Base-by-base conservation (phyloP, 2,113 vertebrate species). In the Toxostoma redivivum region DNA sequence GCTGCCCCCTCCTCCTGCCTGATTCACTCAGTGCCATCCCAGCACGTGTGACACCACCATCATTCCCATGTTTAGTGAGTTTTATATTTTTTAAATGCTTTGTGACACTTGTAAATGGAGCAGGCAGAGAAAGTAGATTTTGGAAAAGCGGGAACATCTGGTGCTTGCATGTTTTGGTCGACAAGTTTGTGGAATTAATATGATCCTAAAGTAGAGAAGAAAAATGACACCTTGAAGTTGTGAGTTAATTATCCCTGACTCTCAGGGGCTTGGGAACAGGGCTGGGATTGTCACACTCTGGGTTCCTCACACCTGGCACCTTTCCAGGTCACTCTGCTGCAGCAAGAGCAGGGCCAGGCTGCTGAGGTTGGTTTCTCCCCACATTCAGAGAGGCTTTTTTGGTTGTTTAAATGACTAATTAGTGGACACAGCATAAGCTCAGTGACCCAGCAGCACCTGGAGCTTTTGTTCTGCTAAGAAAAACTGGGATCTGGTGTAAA, bases 21-120 rank as follows among this genome's bases (percentile, higher is more conserved):
- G 56, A 30, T 78, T 45, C 77, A 58, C 22, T 65, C 81, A 25
- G 35, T 84, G 60, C 90, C 37, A 2, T 67, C 23, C 1, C 37
- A 60, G 19, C 20, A 21, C 9, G 3, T 90, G 83, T 90, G 80
- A 71, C 82, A 86, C 66, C 76, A 15, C 53, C 79, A 81, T 78
- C 64, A 16, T 67, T 90, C 61, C 69, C 31, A 8, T 33, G 53
- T 42, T 96, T 56, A 94, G 88, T 51, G 76, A 86, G 56, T 91
- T 92, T 12, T 2, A 53, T 62, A 23, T 56, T 48, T 72, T 90
- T 88, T 5, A 54, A 93, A 79, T 56, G 72, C 85, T 86, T 74
- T 88, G 76, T 94, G 94, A 93, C 72, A 65, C 85, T 81, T 81
- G 30, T 58, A 92, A 96, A 76, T 88, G 90, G 90, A 86, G 86